Base-by-base conservation (phyloP, 1,140 invertebrate species). In the Hycleus phaleratus region DNA sequence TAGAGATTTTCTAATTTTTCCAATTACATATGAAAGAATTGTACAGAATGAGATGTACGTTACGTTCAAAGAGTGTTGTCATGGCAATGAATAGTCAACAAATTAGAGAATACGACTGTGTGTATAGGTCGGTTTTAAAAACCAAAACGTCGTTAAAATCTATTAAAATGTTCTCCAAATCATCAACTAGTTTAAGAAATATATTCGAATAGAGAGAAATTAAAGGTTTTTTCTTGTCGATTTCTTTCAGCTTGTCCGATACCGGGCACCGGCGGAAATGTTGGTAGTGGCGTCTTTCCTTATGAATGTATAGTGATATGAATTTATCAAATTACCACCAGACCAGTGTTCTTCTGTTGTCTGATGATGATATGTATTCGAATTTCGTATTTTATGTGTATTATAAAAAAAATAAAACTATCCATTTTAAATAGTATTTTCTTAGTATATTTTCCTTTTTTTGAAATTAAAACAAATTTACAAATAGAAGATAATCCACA, bases 261-360 rank as follows among this genome's bases (percentile, higher is more conserved):
- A 55, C 68, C 68, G 9, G 65, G 68, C 59, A 60, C 64, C 58
- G 70, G 40, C 11, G 72, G 60, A 38, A 59, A 46, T 48, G 69
- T 73, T 26, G 76, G 77, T 32, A 18, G 18, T 18, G 75, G 77
- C 60, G 69, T 79, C 18, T 82, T 81, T 60, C 83, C 83, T n/a
- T 82, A 84, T 61, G 84, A 85, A 67, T 86, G 84, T 68, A 77
- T 86, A 59, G 79, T 85, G 44, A 85, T 85, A 69, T 86, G 71
- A 82, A 61, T 44, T 12, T 26, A 10, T 32, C 8, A 38, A 49
- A 8, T 32, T 12, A 38, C 25, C 26, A 38, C 25, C 12, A 12
- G 10, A 40, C 45, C 43, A 55, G 53, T 55, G 50, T 45, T 45
- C 10, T 42, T 11, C 32, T 32, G 32, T 32, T 32, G 32, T 32